Base-by-base conservation (phyloP, 2,113 vertebrate genomes). In the Crotophaga sulcirostris region DNA sequence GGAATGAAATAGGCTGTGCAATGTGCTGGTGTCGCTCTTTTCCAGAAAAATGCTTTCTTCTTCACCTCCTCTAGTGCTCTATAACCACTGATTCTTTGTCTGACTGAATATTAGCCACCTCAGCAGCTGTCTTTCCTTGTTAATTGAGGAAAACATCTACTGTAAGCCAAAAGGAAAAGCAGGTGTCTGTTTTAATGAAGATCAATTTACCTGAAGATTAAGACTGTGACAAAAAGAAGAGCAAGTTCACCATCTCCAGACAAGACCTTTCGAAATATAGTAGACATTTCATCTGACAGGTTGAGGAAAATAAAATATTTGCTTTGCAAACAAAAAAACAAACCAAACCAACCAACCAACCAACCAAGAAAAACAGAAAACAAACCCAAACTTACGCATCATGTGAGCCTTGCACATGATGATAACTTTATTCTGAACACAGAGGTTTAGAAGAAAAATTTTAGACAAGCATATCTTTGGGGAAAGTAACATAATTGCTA, bases 121-220 rank as follows among this genome's bases (percentile, higher is more conserved):
- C 89, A 89, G 73, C 80, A 93, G 45, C 40, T 81, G 42, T 74
- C 76, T 89, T 6, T 84, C 54, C n/a, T 80, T 91, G 47, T 79
- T 87, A 88, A 88, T 40, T 62, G 42, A 86, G 20, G 33, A 83
- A 80, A 83, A 90, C 34, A 62, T 78, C 42, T 60, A 63, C 29
- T 75, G n/a, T 64, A 85, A 90, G 21, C 59, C 16, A 17, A 73
- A 90, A 89, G 73, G 54, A 93, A 89, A 95, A 84, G 7, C 25
- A 84, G 15, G 5, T 89, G 84, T 87, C 90, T 77, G 25, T 91
- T 89, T 47, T 40, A 81, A 93, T 93, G 42, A 93, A 81, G 47
- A 81, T 93, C 68, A 84, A 28, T 93, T 94, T 78, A 40, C 4
- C n/a, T 89, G 29, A 47, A 19, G 47, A 67, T 87, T 84, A 84